Percentiles rank a stretch among this genome's conserved stretches.
These are phyloP conservation scores for Pseudococcus jackbeardsleyi DNA, from an alignment of 2,888 invertebrate genomes.

Conservation along the genomic window DNA sequence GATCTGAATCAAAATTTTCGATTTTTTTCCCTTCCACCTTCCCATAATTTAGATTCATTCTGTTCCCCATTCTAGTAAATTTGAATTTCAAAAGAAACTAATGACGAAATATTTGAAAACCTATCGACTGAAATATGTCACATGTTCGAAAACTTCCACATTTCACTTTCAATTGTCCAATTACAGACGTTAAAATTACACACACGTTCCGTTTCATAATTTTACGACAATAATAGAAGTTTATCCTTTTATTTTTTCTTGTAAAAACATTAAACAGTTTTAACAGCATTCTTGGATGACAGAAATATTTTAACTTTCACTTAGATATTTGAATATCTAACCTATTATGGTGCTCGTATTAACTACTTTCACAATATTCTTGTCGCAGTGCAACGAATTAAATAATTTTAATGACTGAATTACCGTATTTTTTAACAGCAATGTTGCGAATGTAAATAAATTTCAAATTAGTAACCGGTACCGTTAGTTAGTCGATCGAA, in stretches of 20 bases:
- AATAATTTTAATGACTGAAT: constrained; percentile 58
- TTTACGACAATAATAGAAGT: constrained; percentile 49
- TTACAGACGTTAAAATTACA: constrained; percentile 35
- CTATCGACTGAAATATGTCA: no score
- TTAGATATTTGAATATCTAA: constrained; percentile 41
- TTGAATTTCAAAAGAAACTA: no score
- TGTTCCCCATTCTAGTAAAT: no score
- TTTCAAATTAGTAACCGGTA: neutral
- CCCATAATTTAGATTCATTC: no score
- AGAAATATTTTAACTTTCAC: constrained; percentile 61
- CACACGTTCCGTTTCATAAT: constrained; percentile 54
- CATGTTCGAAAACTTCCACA: neutral
- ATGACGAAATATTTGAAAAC: no score
- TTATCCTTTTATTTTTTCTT: constrained; percentile 48
- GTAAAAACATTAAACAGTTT: constrained; percentile 48
- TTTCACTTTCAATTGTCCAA: constrained; percentile 49
- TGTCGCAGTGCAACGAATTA: constrained; percentile 60
- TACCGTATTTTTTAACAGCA: constrained; percentile 51
- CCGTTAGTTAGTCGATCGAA: constrained; percentile 4
- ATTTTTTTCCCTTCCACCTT: no score
- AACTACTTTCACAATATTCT: constrained; percentile 59
- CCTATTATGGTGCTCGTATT: constrained; percentile 58
- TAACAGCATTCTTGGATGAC: constrained; percentile 53
- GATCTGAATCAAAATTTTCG: no score
- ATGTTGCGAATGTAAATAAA: constrained; percentile 47